Evolutionary conservation across 2,113 vertebrate species (phyloP).

Genomic region (Otocyon megalotis): DNA sequence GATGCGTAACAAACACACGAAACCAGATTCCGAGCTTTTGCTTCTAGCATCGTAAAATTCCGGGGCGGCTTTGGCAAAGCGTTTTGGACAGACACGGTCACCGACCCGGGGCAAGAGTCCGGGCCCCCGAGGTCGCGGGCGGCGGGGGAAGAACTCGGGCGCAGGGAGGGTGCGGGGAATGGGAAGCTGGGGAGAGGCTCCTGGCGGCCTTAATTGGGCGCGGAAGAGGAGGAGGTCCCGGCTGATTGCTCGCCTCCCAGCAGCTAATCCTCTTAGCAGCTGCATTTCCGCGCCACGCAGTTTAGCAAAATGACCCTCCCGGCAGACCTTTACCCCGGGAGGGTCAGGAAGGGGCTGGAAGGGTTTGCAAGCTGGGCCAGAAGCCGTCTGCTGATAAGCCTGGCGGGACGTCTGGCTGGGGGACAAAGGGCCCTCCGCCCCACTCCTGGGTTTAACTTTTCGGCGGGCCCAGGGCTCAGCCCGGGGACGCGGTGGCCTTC

Average conservation of each 20-base stretch:
- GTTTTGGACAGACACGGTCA: neutral
- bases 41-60: neutral
- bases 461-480: neutral
- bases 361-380: conserved; percentile 52
- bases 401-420: conserved; percentile 64
- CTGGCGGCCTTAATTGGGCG: conserved; percentile 44
- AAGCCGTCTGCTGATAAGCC: conserved; percentile 77
- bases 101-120: neutral
- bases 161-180: neutral
- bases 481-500: neutral
- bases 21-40: neutral
- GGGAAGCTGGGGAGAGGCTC: neutral
- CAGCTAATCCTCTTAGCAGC: conserved; percentile 82
- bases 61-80: neutral
- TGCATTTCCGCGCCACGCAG: conserved; percentile 77
- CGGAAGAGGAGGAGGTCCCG: conserved; percentile 63
- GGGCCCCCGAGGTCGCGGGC: neutral
- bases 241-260: conserved; percentile 58
- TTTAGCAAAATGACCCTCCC: conserved; percentile 63
- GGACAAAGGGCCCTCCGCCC: conserved; percentile 49
- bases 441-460: neutral
- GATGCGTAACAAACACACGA: neutral
- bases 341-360: conserved; percentile 55
- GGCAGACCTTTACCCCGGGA: conserved; percentile 77
- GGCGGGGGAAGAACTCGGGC: neutral